A percentile compares a stretch with the other conserved stretches of the same genome.
These are phyloP conservation scores for Paratilapia polleni DNA, from an alignment of 2,113 vertebrate genomes.

Conservation along the genomic window DNA sequence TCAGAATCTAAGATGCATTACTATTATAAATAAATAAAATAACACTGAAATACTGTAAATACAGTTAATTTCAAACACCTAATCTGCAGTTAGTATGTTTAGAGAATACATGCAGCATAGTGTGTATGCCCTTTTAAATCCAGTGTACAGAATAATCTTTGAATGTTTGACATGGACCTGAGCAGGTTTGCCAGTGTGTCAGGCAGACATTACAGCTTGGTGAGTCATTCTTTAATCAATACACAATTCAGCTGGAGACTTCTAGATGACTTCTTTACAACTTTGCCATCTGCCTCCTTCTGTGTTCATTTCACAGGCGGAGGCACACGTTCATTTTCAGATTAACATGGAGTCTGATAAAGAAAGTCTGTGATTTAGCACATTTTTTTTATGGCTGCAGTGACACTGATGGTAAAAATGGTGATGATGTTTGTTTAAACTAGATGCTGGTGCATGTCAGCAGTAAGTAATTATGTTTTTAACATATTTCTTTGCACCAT, in stretches of 20 bases:
- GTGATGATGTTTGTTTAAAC: not conserved
- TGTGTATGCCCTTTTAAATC: not conserved
- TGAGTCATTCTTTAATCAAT: constrained; percentile 36
- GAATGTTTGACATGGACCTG: not conserved
- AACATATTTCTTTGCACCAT: not conserved
- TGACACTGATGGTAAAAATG: not conserved
- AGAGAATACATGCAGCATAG: not conserved
- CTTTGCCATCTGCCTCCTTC: constrained; percentile 12
- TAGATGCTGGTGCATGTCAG: not conserved
- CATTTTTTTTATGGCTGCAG: not conserved
- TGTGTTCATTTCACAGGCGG: not conserved
- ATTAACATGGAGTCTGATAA: not conserved
- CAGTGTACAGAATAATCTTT: not conserved
- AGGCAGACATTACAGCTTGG: not conserved
- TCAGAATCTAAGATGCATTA: not conserved
- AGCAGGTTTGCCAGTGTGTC: not conserved
- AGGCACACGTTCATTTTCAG: not conserved
- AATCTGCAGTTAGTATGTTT: not conserved
- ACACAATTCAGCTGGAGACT: constrained; percentile 12
- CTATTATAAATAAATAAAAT: not conserved
- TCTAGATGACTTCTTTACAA: constrained; percentile 21
- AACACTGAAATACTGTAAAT: not conserved
- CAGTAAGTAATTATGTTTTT: not conserved
- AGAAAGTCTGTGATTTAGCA: not conserved
- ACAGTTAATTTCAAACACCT: not conserved